These are phyloP conservation scores for Phyllopteryx taeniolatus DNA, from an alignment of 2,113 vertebrate genomes.

Conservation along the genomic window DNA sequence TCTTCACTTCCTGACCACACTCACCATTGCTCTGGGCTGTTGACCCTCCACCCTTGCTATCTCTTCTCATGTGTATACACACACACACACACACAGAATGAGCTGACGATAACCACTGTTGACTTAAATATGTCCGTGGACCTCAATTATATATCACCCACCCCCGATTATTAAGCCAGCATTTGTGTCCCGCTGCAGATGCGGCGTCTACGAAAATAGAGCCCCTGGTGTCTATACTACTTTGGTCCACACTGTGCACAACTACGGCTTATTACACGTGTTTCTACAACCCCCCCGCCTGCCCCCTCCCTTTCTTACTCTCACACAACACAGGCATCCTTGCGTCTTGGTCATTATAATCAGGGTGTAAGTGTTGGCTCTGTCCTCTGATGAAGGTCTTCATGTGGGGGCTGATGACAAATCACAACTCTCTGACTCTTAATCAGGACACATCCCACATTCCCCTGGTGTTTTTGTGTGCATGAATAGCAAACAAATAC, in stretches of 20 bases:
- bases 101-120: too few species aligned
- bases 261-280: background rate
- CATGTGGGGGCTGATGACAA: constrained; percentile 62
- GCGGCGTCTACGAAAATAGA: too few species aligned
- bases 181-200: too few species aligned
- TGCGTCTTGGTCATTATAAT: constrained; percentile 50
- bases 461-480: constrained; percentile 16
- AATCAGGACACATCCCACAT: constrained; percentile 52
- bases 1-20: too few species aligned
- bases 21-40: too few species aligned
- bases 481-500: background rate
- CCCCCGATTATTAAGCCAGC: too few species aligned
- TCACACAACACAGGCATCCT: background rate
- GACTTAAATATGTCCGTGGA: too few species aligned
- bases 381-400: constrained; percentile 70
- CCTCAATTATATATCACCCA: too few species aligned
- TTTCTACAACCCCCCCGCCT: background rate
- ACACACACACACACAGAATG: too few species aligned
- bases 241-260: background rate
- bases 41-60: too few species aligned
- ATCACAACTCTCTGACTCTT: constrained; percentile 61
- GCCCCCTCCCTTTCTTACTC: background rate
- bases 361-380: constrained; percentile 60
- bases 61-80: too few species aligned
- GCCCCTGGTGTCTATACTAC: too few species aligned